Percentiles rank a stretch among this genome's conserved stretches.
Conservation (phyloP, 2,888 invertebrate genomes). For the Orchesellides sinensis region DNA sequence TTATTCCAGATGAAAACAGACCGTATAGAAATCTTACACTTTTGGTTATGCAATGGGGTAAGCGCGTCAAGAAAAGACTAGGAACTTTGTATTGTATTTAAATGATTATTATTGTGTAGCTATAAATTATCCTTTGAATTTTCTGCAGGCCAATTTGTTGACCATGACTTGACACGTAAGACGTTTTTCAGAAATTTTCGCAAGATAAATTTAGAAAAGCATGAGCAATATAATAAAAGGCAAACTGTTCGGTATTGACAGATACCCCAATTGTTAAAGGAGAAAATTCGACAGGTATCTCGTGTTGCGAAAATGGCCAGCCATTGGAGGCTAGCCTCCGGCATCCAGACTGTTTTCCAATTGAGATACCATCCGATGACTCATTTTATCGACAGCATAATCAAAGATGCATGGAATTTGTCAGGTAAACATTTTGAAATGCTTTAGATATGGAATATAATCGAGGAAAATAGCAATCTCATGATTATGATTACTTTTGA, state of each 20-base stretch:
- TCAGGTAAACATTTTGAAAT: slow-evolving; percentile 74
- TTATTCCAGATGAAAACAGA: slow-evolving; percentile 75
- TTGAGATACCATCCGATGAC: slow-evolving; percentile 77
- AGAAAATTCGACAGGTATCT: slow-evolving; percentile 76
- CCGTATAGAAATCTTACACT: slow-evolving; percentile 74
- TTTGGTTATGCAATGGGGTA: slow-evolving; percentile 75
- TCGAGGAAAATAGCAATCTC: not conserved
- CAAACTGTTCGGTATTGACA: not conserved
- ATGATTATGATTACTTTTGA: not conserved
- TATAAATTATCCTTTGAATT: not conserved
- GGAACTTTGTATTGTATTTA: not conserved
- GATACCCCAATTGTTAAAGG: slow-evolving; percentile 74
- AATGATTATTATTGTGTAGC: not conserved
- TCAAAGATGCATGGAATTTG: slow-evolving; percentile 78
- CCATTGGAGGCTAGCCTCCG: slow-evolving; percentile 72
- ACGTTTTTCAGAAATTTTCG: slow-evolving; percentile 15
- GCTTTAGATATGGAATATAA: not conserved
- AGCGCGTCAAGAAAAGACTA: not conserved
- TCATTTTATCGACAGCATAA: slow-evolving; percentile 77
- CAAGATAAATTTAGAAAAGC: too few relatives aligned
- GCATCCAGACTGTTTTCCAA: slow-evolving; percentile 77
- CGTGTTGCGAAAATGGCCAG: slow-evolving; percentile 77
- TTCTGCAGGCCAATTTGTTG: slow-evolving; percentile 71
- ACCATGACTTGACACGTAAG: slow-evolving; percentile 74
- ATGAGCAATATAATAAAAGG: too few relatives aligned